Conservation (phyloP, 2,113 vertebrate genomes). For the Petaurus breviceps region DNA sequence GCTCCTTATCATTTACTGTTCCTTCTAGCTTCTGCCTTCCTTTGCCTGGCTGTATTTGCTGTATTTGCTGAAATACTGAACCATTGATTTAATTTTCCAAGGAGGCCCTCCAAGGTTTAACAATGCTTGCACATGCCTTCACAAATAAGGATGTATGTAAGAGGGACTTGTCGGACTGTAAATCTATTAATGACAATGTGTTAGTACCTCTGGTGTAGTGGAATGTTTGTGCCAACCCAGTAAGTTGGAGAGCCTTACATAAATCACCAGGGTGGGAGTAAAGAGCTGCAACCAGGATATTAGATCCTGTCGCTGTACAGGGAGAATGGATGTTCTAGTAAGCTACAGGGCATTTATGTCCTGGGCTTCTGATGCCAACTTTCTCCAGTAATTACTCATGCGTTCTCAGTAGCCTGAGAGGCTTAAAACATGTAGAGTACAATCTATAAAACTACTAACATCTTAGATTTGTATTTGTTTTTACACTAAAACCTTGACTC, state of each 20-base stretch:
- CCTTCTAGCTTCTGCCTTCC: constrained; percentile 15
- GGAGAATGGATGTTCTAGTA: constrained; percentile 31
- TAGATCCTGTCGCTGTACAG: constrained; percentile 53
- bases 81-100: constrained; percentile 40
- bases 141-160: constrained; percentile 38
- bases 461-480: not conserved
- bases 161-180: not conserved
- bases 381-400: constrained; percentile 10
- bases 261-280: constrained; percentile 70
- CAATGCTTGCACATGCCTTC: constrained; percentile 36
- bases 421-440: not conserved
- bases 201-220: constrained; percentile 48
- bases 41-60: not conserved
- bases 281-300: constrained; percentile 52
- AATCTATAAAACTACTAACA: constrained; percentile 11
- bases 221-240: constrained; percentile 29
- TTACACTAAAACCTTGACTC: not conserved
- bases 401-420: constrained; percentile 8
- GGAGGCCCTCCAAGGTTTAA: constrained; percentile 29
- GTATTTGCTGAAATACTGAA: constrained; percentile 27
- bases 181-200: constrained; percentile 46
- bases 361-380: constrained; percentile 19
- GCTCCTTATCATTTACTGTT: not conserved
- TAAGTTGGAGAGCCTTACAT: constrained; percentile 59
- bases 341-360: constrained; percentile 27